A percentile compares a stretch with the other conserved stretches of the same genome.
Evolutionary conservation across 2,888 invertebrate species (phyloP).

Genomic region (Andrena flavipes): DNA sequence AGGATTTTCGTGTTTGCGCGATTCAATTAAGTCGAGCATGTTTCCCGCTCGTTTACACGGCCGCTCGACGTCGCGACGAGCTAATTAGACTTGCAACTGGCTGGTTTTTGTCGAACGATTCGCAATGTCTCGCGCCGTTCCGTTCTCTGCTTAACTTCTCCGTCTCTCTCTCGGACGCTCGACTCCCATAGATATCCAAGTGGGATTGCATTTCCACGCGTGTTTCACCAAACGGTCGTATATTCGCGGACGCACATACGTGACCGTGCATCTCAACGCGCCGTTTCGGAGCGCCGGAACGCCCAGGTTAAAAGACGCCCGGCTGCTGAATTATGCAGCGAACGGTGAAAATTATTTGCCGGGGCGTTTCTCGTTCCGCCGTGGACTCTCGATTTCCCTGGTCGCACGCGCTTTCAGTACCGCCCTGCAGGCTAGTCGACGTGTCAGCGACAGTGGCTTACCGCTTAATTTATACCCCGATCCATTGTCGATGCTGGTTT

Average conservation of each 20-base stretch:
- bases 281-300: neutral
- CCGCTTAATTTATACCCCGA: constrained; percentile 68
- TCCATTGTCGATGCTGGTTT: constrained; percentile 66
- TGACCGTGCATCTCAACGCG: constrained; percentile 19
- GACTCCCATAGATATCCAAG: constrained; percentile 12
- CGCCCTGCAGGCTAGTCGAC: neutral
- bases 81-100: constrained; percentile 51
- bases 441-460: constrained; percentile 53
- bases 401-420: neutral
- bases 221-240: constrained; percentile 21
- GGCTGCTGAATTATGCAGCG: constrained; percentile 24
- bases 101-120: constrained; percentile 42
- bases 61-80: constrained; percentile 46
- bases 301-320: neutral
- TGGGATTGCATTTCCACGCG: constrained; percentile 34
- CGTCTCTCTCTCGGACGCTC: neutral
- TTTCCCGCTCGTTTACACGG: constrained; percentile 46
- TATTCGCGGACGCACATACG: constrained; percentile 17
- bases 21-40: constrained; percentile 41
- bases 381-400: neutral
- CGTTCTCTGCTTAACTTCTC: neutral
- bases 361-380: neutral
- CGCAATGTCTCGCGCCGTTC: constrained; percentile 26
- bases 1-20: constrained; percentile 46
- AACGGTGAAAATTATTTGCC: constrained; percentile 29